Evolutionary conservation across 2,113 vertebrate genomes (phyloP), one percentile per base, ranked within the genome.

Genomic region (Oryzias curvinotus): DNA sequence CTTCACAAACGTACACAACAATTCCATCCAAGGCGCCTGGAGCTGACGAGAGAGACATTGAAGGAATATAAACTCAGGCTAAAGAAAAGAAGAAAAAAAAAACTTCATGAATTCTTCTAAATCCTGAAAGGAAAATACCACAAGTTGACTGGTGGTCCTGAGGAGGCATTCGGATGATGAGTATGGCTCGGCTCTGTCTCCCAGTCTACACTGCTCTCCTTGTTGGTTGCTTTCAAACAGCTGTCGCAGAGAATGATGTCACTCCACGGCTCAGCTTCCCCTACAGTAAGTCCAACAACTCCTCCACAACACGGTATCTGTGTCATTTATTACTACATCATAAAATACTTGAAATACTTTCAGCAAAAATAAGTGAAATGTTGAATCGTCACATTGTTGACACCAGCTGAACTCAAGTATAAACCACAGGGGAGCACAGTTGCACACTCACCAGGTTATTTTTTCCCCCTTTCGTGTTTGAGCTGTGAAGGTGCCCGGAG

Each of bases 231-330:
- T 57, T 77, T 65, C 82, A 81, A 7, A 52, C 64, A 30, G 58
- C 75, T 4, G 65, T 71, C 65, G 62, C 64, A 3, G 89, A 90
- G 57, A 75, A 74, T 14, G 92, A 93, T 25, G 89, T 93, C 62
- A 92, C 86, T n/a, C 91, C 92, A 52, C 89, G 92, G 19, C 85
- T 93, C 75, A 90, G 85, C 77, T 93, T 92, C 80, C 52, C 83
- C 36, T 89, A 90, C 85, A 83, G 92, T 93, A 92, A 92, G 91
- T 86, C 21, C 42, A 7, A 26, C 57, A n/a, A n/a, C 56, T 65
- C 54, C 53, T 57, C 47, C 2, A 23, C 54, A 25, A 36, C 12
- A 15, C 15, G 26, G 36, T 23, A 25, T 41, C 45, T 19, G 36
- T 56, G 17, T 4, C 47, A 1, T 8, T 15, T 8, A 16, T 47